Evolutionary conservation across 2,888 invertebrate genomes (phyloP).

Genomic region (Fragum whitleyi): DNA sequence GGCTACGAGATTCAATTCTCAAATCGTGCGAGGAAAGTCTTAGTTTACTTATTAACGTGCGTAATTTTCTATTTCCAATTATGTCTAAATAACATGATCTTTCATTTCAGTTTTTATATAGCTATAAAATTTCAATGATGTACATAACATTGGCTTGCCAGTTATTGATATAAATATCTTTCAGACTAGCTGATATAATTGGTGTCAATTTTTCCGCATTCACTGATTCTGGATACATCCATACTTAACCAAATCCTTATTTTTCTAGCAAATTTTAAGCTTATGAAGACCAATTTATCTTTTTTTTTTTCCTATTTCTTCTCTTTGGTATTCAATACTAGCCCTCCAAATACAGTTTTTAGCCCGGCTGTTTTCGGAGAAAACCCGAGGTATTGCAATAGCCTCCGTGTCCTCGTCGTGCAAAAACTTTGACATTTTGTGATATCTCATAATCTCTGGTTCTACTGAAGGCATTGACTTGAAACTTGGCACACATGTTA

Average conservation of each 20-base stretch:
- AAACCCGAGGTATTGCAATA: too few relatives aligned
- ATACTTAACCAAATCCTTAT: slow-evolving; percentile 18
- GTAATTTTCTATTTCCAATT: background rate
- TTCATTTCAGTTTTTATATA: background rate
- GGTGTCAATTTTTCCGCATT: slow-evolving; percentile 3
- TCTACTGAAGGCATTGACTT: too few relatives aligned
- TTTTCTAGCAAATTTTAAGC: background rate
- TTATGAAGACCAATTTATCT: background rate
- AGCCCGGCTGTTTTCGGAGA: too few relatives aligned
- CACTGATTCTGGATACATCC: slow-evolving; percentile 31
- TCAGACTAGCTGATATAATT: slow-evolving; percentile 14
- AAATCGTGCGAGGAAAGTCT: background rate
- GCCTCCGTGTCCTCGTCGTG: too few relatives aligned
- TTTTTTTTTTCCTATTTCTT: background rate
- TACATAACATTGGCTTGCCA: background rate
- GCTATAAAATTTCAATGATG: background rate
- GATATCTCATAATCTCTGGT: too few relatives aligned
- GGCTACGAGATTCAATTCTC: background rate
- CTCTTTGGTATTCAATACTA: slow-evolving; percentile 15
- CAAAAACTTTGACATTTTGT: too few relatives aligned
- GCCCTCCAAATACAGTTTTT: slow-evolving; percentile 2
- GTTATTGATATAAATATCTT: slow-evolving; percentile 21
- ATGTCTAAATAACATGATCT: background rate
- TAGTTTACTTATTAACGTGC: background rate
- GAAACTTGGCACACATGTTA: too few relatives aligned